A percentile compares a stretch with the other conserved stretches of the same genome.
Conservation (phyloP, 2,888 invertebrate genomes). For the Andricus curvator region DNA sequence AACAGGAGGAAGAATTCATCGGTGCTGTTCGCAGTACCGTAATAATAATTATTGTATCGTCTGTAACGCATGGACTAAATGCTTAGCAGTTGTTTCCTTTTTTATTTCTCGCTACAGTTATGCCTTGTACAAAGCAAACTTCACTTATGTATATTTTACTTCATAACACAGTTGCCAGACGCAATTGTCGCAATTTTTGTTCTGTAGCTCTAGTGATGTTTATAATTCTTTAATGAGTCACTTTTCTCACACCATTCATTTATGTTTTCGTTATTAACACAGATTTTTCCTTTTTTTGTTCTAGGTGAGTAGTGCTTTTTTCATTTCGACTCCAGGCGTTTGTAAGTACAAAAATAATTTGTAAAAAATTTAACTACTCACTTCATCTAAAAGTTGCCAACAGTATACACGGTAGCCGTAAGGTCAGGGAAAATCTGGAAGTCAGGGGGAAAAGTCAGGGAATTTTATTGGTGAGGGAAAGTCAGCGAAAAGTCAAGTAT, state of each 20-base stretch:
- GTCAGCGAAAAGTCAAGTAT: too few relatives aligned
- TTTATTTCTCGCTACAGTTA: constrained; percentile 56
- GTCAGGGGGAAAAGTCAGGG: too few relatives aligned
- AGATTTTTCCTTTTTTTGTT: too few relatives aligned
- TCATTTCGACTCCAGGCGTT: too few relatives aligned
- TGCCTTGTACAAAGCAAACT: neutral
- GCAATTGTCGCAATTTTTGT: neutral
- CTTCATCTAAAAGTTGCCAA: neutral
- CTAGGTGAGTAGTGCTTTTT: too few relatives aligned
- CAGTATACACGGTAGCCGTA: neutral
- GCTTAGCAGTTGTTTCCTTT: constrained; percentile 44
- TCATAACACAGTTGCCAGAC: neutral
- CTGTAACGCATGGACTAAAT: constrained; percentile 55
- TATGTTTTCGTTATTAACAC: too few relatives aligned
- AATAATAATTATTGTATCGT: constrained; percentile 58
- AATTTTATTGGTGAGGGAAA: too few relatives aligned
- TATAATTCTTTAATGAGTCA: too few relatives aligned
- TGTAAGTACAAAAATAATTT: too few relatives aligned
- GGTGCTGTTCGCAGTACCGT: constrained; percentile 48
- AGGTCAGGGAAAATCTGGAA: too few relatives aligned
- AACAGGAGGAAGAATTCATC: constrained; percentile 42
- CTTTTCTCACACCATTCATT: too few relatives aligned
- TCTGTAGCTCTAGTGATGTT: neutral
- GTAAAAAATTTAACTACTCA: neutral
- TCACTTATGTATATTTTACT: neutral